These are phyloP conservation scores for Sebastes trivittatus DNA, from an alignment of 2,797 vertebrate genomes.

Conservation along the genomic window DNA sequence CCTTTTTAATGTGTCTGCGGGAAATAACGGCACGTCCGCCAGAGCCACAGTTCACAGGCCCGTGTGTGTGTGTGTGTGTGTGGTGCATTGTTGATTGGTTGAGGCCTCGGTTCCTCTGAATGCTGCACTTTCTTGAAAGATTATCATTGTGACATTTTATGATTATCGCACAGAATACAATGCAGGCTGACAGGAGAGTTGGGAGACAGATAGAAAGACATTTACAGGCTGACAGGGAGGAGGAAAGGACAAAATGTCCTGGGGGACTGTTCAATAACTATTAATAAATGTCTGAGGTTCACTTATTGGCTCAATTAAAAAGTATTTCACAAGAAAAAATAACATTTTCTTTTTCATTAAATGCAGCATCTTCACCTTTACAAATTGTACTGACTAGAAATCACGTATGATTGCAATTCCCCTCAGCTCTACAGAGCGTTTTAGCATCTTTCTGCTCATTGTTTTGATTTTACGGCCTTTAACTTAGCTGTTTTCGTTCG, in stretches of 20 bases:
- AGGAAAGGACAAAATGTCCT: neutral
- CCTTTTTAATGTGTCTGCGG: conserved; percentile 14
- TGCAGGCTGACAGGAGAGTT: conserved; percentile 26
- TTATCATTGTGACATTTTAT: conserved; percentile 63
- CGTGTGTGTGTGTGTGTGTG: conserved; percentile 6
- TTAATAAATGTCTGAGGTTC: conserved; percentile 17
- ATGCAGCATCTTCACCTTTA: neutral
- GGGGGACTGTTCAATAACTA: neutral
- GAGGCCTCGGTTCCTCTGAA: conserved; percentile 11
- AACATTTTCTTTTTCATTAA: neutral
- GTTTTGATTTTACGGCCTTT: neutral
- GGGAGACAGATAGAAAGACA: conserved; percentile 36
- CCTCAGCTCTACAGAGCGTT: neutral
- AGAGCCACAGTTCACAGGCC: conserved; percentile 13
- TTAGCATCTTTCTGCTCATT: neutral
- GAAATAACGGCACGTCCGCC: conserved; percentile 34
- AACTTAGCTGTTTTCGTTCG: neutral
- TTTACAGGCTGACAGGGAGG: conserved; percentile 30
- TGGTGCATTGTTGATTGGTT: conserved; percentile 31
- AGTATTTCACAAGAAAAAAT: neutral
- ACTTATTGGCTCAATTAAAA: conserved; percentile 6
- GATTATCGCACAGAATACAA: conserved; percentile 27
- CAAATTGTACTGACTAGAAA: neutral
- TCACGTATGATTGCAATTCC: neutral
- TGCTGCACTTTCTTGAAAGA: conserved; percentile 40